Conservation (phyloP, 1,140 invertebrate genomes). For the Magallana ariakensis region DNA sequence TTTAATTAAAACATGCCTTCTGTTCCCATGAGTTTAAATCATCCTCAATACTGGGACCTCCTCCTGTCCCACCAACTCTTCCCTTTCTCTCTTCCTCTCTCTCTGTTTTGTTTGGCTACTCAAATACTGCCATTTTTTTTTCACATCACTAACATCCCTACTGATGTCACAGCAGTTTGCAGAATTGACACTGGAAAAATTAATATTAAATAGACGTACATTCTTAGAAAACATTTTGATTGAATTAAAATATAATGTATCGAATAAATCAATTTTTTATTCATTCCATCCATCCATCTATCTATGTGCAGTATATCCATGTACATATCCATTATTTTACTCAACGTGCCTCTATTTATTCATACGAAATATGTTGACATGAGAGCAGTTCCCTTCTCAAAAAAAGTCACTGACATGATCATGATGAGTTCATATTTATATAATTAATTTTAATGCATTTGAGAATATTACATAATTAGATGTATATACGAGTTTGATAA, state of each 20-base stretch:
- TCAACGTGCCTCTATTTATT: not conserved
- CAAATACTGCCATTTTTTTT: constrained; percentile 40
- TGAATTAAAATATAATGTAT: not conserved
- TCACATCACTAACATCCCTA: constrained; percentile 22
- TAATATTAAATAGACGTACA: not conserved
- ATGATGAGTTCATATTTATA: too few relatives aligned
- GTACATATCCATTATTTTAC: not conserved
- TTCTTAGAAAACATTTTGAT: not conserved
- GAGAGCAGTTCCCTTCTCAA: too few relatives aligned
- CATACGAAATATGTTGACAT: not conserved
- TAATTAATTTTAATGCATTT: too few relatives aligned
- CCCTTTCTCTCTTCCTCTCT: not conserved
- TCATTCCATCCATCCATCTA: not conserved
- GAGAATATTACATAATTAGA: too few relatives aligned
- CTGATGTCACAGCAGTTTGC: constrained; percentile 9
- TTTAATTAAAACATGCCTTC: not conserved
- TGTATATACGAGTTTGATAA: too few relatives aligned
- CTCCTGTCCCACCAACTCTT: not conserved
- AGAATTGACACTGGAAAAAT: constrained; percentile 37
- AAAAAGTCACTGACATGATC: too few relatives aligned
- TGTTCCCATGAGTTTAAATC: constrained; percentile 36
- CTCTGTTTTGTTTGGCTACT: constrained; percentile 24
- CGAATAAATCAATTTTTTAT: not conserved
- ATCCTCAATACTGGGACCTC: constrained; percentile 29
- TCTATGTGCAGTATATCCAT: not conserved